Evolutionary conservation across 2,797 vertebrate species (phyloP).

Genomic region (Microchirus variegatus): DNA sequence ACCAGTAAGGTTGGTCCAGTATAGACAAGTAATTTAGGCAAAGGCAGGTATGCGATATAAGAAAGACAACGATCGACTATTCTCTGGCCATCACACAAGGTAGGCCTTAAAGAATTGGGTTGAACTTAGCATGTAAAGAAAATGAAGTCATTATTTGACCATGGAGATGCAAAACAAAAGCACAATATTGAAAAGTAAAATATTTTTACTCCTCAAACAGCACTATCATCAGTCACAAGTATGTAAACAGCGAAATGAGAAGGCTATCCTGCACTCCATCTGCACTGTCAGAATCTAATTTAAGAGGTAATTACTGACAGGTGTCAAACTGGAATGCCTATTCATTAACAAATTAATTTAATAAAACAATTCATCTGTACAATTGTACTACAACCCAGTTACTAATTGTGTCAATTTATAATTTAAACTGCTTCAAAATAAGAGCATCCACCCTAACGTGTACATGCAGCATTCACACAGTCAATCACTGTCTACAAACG

Average conservation of each 20-base stretch:
- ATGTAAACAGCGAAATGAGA: background rate
- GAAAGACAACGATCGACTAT: constrained; percentile 8
- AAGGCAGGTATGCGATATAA: constrained; percentile 5
- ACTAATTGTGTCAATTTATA: constrained; percentile 1
- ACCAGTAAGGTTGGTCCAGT: constrained; percentile 33
- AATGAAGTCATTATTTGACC: background rate
- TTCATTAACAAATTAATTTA: background rate
- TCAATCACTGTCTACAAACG: constrained; percentile 33
- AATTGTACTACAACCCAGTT: background rate
- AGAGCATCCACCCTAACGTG: constrained; percentile 11
- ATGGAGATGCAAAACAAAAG: background rate
- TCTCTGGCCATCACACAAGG: constrained; percentile 12
- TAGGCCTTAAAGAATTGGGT: background rate
- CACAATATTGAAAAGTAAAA: background rate
- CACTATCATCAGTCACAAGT: background rate
- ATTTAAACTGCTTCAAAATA: constrained; percentile 12
- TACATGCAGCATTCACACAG: constrained; percentile 18
- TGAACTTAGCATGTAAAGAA: background rate
- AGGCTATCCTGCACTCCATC: background rate
- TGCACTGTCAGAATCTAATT: constrained; percentile 8
- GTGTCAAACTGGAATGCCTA: background rate
- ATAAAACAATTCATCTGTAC: background rate
- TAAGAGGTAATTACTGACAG: background rate
- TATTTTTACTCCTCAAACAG: background rate
- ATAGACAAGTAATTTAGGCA: constrained; percentile 47